Evolutionary conservation across 2,888 invertebrate species (phyloP), one percentile per base, ranked within the genome.

Genomic region (Andrena hattorfiana): DNA sequence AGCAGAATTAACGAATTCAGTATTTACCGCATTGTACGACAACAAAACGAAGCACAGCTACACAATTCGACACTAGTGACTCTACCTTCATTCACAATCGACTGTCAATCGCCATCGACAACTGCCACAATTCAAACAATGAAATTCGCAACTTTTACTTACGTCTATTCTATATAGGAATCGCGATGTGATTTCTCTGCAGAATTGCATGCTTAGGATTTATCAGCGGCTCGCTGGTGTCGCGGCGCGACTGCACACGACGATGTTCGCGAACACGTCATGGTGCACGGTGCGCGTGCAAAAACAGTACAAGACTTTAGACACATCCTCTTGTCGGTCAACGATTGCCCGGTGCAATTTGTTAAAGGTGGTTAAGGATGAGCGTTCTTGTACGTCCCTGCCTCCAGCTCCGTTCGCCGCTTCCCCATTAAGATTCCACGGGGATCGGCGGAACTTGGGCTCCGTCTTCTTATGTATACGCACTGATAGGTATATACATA

Each of bases 341-440:
- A 88, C 88, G 88, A 88, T 87, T 88, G 85, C 78, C 71, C 83
- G 83, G 69, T 67, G 88, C 85, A 89, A 89, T 89, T 89, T 89
- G 88, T 89, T 87, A 87, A 88, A 87, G 88, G 86, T 82, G 86
- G 87, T 89, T 89, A 89, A 89, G 89, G 86, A 89, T 72, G 86
- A 87, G 85, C 70, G 87, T 89, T 89, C 89, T 89, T 89, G 79
- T 88, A 79, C 88, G 87, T 87, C 79, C 78, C 85, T 63, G 86
- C 75, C 86, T 81, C 62, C 83, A 69, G 80, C 68, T 73, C 63
- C 68, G 71, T 56, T 66, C 71, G 67, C 70, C 64, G 75, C 66
- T 77, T 84, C 73, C 83, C 88, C 87, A 89, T 87, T 89, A 87
- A 89, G 84, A 89, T 86, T 89, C 89, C 87, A 81, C 63, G 66